These are phyloP conservation scores for Clinocottus analis DNA, from an alignment of 2,113 vertebrate species.

Conservation along the genomic window DNA sequence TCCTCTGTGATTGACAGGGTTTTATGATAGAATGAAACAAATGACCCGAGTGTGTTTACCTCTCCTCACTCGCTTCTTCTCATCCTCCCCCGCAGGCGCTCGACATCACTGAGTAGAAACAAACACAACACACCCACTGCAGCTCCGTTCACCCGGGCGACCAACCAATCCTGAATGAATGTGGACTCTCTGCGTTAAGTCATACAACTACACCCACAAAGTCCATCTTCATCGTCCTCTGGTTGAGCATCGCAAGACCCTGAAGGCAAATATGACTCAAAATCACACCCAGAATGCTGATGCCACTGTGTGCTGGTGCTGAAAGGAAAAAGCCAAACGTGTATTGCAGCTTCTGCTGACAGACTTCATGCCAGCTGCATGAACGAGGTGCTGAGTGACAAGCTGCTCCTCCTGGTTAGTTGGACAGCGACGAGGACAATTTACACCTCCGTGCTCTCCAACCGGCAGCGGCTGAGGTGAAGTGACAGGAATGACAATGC, in stretches of 20 bases:
- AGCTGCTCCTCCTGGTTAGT: constrained; percentile 43
- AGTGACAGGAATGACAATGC: constrained; percentile 43
- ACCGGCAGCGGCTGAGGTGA: constrained; percentile 28
- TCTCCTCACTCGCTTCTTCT: constrained; percentile 29
- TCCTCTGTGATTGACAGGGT: constrained; percentile 8
- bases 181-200: neutral
- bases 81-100: constrained; percentile 32
- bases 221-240: neutral
- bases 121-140: neutral
- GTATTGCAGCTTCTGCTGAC: constrained; percentile 34
- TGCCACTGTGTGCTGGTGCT: constrained; percentile 18
- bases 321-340: constrained; percentile 35
- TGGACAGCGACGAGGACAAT: constrained; percentile 50
- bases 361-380: constrained; percentile 42
- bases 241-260: neutral
- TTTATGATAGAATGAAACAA: constrained; percentile 21
- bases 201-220: neutral
- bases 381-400: constrained; percentile 45
- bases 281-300: constrained; percentile 14
- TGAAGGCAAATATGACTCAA: neutral
- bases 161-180: neutral
- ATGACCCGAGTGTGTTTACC: constrained; percentile 36
- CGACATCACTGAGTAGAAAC: constrained; percentile 26
- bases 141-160: constrained; percentile 1
- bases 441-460: constrained; percentile 45